Evolutionary conservation across 1,140 invertebrate genomes (phyloP).

Genomic region (Sesamia nonagrioides): DNA sequence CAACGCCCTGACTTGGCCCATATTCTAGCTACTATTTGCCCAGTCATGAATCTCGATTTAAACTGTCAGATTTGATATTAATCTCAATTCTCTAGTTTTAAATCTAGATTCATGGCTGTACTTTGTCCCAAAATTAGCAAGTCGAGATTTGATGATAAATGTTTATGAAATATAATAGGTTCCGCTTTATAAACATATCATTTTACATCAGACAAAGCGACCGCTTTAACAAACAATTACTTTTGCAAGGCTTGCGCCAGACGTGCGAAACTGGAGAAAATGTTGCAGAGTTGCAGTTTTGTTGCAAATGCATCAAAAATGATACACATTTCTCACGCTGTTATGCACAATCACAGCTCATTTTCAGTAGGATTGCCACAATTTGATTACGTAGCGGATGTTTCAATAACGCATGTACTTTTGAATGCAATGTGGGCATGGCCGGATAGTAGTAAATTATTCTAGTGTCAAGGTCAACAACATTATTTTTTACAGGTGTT

Average conservation of each 20-base stretch:
- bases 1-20: not conserved
- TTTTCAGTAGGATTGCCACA: not conserved
- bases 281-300: conserved; percentile 19
- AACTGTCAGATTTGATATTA: not conserved
- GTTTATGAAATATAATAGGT: conserved; percentile 33
- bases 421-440: not conserved
- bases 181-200: conserved; percentile 33
- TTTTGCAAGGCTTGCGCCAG: conserved; percentile 51
- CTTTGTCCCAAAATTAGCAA: not conserved
- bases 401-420: conserved; percentile 29
- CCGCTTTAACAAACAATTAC: conserved; percentile 51
- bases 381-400: conserved; percentile 12
- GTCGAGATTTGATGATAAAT: not conserved
- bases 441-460: conserved; percentile 15
- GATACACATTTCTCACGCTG: conserved; percentile 29
- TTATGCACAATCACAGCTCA: not conserved
- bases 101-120: not conserved
- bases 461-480: conserved; percentile 14
- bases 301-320: conserved; percentile 22
- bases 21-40: not conserved
- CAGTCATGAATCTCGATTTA: not conserved
- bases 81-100: conserved; percentile 2
- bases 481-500: not conserved
- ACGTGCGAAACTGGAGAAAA: conserved; percentile 14
- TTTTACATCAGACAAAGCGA: conserved; percentile 30